These are phyloP conservation scores for Aleiodes sp. DNA, from an alignment of 1,140 invertebrate species.

Conservation along the genomic window DNA sequence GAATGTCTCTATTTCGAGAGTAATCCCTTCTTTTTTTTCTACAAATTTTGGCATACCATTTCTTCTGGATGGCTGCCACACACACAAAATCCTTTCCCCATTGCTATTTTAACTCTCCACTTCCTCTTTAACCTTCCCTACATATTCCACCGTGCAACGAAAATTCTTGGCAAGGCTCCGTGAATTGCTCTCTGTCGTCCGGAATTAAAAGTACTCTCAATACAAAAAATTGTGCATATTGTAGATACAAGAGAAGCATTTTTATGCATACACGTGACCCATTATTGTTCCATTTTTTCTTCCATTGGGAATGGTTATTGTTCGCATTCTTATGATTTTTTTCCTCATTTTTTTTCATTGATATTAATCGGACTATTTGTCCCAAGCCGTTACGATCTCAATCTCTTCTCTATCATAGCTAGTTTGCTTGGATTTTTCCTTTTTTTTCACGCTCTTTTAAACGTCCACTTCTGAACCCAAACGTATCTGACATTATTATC, in stretches of 20 bases:
- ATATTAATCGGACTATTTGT: constrained; percentile 28
- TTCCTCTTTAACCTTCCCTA: constrained; percentile 28
- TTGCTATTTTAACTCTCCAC: constrained; percentile 24
- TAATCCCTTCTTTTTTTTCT: constrained; percentile 1
- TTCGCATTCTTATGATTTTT: neutral
- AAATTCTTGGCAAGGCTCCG: constrained; percentile 30
- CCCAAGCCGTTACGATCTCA: constrained; percentile 16
- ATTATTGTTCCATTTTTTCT: neutral
- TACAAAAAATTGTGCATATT: neutral
- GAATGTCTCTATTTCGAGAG: constrained; percentile 15
- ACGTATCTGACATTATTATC: constrained; percentile 27
- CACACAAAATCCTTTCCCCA: constrained; percentile 13
- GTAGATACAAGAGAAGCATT: neutral
- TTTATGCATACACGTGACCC: neutral
- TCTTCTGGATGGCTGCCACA: constrained; percentile 29
- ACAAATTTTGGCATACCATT: constrained; percentile 16
- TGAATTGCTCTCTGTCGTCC: neutral
- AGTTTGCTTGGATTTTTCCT: neutral
- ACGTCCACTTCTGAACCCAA: neutral
- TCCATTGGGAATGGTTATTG: constrained; percentile 17
- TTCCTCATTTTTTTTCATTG: neutral
- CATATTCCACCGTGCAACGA: neutral
- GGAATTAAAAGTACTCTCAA: constrained; percentile 21
- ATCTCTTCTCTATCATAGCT: constrained; percentile 20
- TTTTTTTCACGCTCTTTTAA: constrained; percentile 19